These are phyloP conservation scores for Accipiter cooperii DNA, from an alignment of 2,113 vertebrate species.

Conservation along the genomic window DNA sequence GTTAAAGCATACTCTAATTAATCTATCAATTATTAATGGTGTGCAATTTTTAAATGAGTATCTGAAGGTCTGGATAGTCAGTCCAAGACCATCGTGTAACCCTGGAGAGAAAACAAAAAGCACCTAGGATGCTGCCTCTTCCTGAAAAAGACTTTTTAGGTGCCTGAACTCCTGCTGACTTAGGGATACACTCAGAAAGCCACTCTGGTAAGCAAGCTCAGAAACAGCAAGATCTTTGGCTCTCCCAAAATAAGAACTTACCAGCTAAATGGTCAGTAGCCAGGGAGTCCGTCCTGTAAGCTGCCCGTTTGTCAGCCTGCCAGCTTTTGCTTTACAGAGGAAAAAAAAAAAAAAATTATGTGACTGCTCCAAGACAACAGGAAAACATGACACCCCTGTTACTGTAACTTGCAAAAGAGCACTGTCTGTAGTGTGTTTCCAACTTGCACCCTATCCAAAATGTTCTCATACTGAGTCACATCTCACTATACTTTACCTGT, in stretches of 20 bases:
- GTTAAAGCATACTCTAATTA: background rate
- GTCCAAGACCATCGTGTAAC: background rate
- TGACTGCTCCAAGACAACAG: background rate
- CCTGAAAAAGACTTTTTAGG: background rate
- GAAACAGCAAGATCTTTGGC: background rate
- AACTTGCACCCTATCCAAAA: background rate
- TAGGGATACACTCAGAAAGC: background rate
- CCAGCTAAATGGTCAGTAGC: conserved; percentile 99
- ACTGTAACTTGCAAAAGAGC: background rate
- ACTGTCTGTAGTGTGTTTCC: background rate
- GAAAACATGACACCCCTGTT: background rate
- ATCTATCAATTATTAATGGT: background rate
- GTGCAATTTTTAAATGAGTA: background rate
- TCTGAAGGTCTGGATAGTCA: background rate
- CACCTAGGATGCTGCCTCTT: background rate
- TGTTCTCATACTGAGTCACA: background rate
- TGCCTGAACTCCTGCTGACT: background rate
- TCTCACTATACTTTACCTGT: background rate
- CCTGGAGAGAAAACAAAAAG: background rate
- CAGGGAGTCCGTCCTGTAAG: conserved; percentile 99
- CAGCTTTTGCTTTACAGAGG: conserved; percentile 86
- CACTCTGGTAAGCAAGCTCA: background rate
- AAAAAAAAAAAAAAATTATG: background rate
- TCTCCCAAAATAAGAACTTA: conserved; percentile 70
- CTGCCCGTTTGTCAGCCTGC: conserved; percentile 93